Percentiles rank a stretch among this genome's conserved stretches.
phyloP scores from a whole-genome alignment of 1,140 invertebrate species.

The Eriocheir sinensis region DNA sequence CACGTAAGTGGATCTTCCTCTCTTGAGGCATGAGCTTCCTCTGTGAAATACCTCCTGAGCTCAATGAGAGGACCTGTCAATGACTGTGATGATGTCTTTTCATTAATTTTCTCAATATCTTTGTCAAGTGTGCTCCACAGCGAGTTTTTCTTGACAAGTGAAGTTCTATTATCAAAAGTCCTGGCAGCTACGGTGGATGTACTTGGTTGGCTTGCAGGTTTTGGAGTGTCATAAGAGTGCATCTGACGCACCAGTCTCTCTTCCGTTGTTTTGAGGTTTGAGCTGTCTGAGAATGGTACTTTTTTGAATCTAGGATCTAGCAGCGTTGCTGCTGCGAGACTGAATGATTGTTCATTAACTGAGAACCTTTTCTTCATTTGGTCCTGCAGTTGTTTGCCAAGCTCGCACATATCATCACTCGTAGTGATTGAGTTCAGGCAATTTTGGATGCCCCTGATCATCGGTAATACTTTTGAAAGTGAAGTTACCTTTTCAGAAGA shows the following conservation, averaged over 20 bases:
- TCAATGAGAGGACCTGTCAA: not conserved
- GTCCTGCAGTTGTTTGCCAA: not conserved
- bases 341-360: not conserved
- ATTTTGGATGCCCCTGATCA: not conserved
- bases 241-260: not conserved
- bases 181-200: no score
- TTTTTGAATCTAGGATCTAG: slow-evolving; percentile 44
- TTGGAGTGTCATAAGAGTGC: no score
- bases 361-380: not conserved
- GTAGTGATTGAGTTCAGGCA: not conserved
- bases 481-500: slow-evolving; percentile 28
- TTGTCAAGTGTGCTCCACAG: not conserved
- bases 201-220: no score
- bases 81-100: not conserved
- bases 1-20: slow-evolving; percentile 19
- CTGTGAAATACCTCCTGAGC: not conserved
- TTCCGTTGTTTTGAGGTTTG: slow-evolving; percentile 6
- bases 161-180: no score
- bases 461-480: not conserved
- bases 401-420: not conserved
- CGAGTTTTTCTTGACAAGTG: not conserved
- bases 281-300: not conserved
- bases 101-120: not conserved
- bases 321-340: not conserved
- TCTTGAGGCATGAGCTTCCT: not conserved